These are phyloP conservation scores for Coturnix japonica DNA, from an alignment of 2,113 vertebrate species.

Conservation along the genomic window DNA sequence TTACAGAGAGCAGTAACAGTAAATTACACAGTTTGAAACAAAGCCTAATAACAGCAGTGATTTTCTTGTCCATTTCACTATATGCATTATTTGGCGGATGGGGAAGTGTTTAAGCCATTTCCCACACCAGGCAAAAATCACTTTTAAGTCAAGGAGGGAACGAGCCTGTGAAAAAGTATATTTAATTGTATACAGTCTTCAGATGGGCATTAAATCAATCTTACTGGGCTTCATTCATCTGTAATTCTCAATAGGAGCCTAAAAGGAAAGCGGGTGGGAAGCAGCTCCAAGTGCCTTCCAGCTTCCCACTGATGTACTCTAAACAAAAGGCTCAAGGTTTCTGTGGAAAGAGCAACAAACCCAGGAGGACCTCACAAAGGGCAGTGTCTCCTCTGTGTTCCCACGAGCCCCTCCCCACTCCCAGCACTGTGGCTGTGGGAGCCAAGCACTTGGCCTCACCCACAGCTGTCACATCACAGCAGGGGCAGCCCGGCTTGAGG, in stretches of 20 bases:
- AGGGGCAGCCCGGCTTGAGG: not conserved
- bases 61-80: not conserved
- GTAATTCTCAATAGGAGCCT: not conserved
- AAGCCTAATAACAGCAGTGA: not conserved
- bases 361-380: not conserved
- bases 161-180: not conserved
- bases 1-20: not conserved
- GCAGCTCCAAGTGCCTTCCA: not conserved
- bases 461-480: not conserved
- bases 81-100: not conserved
- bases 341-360: constrained; percentile 8
- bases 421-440: not conserved
- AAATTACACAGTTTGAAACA: not conserved
- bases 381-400: not conserved
- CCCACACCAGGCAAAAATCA: not conserved
- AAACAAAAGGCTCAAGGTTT: constrained; percentile 49
- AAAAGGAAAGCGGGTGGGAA: not conserved
- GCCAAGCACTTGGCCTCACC: not conserved
- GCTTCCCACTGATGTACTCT: constrained; percentile 12
- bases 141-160: not conserved
- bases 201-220: not conserved
- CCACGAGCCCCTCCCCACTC: not conserved
- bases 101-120: not conserved
- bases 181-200: not conserved
- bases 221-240: not conserved